phyloP scores from a whole-genome alignment of 2,797 vertebrate genomes.

The Chiroxiphia lanceolata region DNA sequence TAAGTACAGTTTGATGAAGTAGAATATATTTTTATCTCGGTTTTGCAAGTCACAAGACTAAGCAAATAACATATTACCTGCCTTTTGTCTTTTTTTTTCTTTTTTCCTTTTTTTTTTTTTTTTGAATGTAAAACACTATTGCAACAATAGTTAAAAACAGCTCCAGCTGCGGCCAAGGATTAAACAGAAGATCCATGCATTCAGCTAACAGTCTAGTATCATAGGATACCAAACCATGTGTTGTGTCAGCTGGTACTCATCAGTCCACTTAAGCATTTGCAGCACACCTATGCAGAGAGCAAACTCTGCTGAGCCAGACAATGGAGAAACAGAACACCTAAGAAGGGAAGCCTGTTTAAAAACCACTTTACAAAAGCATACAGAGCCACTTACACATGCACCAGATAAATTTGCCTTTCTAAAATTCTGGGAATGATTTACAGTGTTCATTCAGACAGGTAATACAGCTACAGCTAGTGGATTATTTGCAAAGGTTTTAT shows the following conservation, averaged over 20 bases:
- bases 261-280: not conserved
- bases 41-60: not conserved
- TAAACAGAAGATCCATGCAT: not conserved
- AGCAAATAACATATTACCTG: not conserved
- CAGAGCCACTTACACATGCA: not conserved
- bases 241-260: not conserved
- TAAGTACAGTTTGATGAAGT: not conserved
- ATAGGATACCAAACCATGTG: not conserved
- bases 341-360: slow-evolving; percentile 7
- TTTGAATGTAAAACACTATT: not conserved
- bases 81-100: not conserved
- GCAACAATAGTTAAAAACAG: not conserved
- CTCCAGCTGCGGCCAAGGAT: not conserved
- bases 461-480: not conserved
- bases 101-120: not conserved
- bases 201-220: not conserved
- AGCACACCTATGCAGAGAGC: slow-evolving; percentile 3
- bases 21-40: not conserved
- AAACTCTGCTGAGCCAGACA: not conserved
- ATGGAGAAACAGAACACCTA: slow-evolving; percentile 44
- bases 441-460: not conserved
- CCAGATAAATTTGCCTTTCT: not conserved
- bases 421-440: not conserved
- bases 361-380: not conserved
- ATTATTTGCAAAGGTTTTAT: not conserved